These are phyloP conservation scores for Parus major DNA, from an alignment of 2,113 vertebrate genomes.

Conservation along the genomic window DNA sequence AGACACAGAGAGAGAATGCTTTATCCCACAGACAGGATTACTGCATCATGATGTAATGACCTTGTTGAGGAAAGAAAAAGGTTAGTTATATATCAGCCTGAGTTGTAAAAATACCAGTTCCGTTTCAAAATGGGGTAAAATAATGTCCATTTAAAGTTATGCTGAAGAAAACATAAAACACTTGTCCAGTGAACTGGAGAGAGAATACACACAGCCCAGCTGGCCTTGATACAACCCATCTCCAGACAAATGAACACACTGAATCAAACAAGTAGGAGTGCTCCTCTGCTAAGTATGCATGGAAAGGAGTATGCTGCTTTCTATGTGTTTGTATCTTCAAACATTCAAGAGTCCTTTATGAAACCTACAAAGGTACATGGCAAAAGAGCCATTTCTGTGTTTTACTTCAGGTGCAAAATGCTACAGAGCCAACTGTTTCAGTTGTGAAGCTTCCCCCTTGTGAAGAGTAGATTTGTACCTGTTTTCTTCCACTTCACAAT, in stretches of 20 bases:
- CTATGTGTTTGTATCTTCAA: background rate
- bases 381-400: background rate
- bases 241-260: background rate
- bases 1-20: background rate
- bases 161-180: background rate
- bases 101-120: background rate
- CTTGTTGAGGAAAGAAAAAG: conserved; percentile 34
- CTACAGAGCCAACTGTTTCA: background rate
- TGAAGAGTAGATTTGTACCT: background rate
- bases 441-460: background rate
- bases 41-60: conserved; percentile 42
- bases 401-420: background rate
- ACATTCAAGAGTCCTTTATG: background rate
- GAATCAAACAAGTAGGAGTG: background rate
- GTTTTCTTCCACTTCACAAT: background rate
- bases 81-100: conserved; percentile 29
- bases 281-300: background rate
- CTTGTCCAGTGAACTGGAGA: background rate
- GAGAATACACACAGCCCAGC: background rate
- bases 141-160: background rate
- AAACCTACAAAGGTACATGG: background rate
- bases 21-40: conserved; percentile 41
- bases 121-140: background rate
- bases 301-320: background rate
- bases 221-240: background rate